Percentiles rank a stretch among this genome's conserved stretches.
These are phyloP conservation scores for Picus viridis DNA, from an alignment of 2,797 vertebrate species.

Conservation along the genomic window DNA sequence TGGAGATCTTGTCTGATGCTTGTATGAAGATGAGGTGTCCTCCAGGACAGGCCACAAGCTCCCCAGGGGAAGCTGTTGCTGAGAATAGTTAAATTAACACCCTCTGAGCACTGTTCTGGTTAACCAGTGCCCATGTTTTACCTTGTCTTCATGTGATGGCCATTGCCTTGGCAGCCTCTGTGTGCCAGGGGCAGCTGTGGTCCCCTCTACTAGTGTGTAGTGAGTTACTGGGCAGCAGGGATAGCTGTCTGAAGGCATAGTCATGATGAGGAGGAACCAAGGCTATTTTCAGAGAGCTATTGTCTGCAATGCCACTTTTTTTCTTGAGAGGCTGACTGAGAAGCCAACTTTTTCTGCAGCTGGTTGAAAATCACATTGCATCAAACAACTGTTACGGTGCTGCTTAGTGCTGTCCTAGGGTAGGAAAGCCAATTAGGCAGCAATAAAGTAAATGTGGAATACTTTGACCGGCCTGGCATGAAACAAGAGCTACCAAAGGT, in stretches of 20 bases:
- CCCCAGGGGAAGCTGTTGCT: background rate
- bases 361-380: constrained; percentile 18
- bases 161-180: background rate
- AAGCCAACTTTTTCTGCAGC: background rate
- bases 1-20: background rate
- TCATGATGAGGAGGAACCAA: background rate
- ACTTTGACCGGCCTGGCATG: background rate
- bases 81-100: background rate
- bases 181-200: background rate
- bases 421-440: constrained; percentile 31
- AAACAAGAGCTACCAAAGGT: constrained; percentile 14
- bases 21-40: background rate
- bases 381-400: constrained; percentile 19
- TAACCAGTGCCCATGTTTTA: background rate
- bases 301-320: background rate
- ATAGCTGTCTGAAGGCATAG: background rate
- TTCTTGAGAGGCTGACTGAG: background rate
- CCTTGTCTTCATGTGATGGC: background rate
- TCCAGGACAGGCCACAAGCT: background rate
- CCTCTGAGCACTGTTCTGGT: background rate
- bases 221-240: background rate
- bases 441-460: constrained; percentile 8
- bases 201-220: background rate
- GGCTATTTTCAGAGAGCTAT: background rate
- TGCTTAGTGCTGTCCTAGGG: background rate